Evolutionary conservation across 2,797 vertebrate genomes (phyloP), one percentile per base, ranked within the genome.

Genomic region (Darevskia mixta): DNA sequence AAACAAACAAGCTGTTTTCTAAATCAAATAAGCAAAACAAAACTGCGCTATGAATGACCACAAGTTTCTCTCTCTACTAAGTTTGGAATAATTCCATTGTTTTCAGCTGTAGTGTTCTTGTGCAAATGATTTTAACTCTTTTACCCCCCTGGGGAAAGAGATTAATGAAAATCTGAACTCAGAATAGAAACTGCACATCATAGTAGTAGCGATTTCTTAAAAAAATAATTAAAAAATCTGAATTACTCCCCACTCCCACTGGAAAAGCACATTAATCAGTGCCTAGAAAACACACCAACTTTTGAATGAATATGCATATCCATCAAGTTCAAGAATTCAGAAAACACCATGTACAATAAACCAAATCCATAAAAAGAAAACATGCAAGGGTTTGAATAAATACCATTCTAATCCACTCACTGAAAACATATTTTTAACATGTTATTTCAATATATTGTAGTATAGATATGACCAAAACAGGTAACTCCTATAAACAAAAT

Each of bases 381-480:
- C 7, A 9, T 9, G 41, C 2, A 61, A 35, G 8, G 61, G 3
- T 38, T 45, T 45, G 11, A 66, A 67, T 73, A 71, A 78, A 3
- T 13, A 90, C 20, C 23, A 83, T 89, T 67, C 13, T 86, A 35
- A 38, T 80, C 4, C 32, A 81, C 8, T 27, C 61, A 3, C 32
- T 61, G 3, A 11, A 78, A 90, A 61, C 55, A 41, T 13, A n/a
- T 77, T 58, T 87, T 86, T 18, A 92, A 87, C 85, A 87, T 88
- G 41, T 10, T 64, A 84, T 66, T 85, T 27, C 41, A 75, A 1
- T 7, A 0, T 43, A 75, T 20, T 45, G n/a, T 4, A 61, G 2
- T 29, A 41, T 23, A n/a, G 25, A 83, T 8, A 64, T 81, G 15
- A 23, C 15, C 35, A 73, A 87, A 32, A 55, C 3, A 45, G 10